phyloP scores from a whole-genome alignment of 2,113 vertebrate genomes.

The Acanthisitta chloris region DNA sequence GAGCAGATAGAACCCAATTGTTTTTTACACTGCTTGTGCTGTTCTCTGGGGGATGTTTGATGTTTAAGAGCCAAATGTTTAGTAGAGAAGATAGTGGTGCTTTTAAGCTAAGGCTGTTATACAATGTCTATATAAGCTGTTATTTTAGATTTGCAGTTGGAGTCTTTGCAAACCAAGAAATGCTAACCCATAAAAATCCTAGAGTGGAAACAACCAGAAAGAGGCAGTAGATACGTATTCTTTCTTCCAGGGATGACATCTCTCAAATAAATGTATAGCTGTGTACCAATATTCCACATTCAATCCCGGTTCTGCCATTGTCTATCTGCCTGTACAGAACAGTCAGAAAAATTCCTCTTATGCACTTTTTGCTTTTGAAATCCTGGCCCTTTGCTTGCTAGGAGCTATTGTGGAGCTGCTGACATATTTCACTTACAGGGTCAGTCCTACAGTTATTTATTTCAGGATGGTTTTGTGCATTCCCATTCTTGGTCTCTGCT shows the following conservation, averaged over 20 bases:
- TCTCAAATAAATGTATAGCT: neutral
- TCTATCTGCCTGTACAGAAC: neutral
- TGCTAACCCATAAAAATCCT: neutral
- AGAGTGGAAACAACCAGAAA: neutral
- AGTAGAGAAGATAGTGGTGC: neutral
- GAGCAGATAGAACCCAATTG: slow-evolving; percentile 11
- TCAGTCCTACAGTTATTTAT: neutral
- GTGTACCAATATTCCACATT: neutral
- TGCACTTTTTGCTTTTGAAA: neutral
- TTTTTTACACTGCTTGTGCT: slow-evolving; percentile 20
- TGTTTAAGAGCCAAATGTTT: slow-evolving; percentile 23
- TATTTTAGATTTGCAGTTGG: slow-evolving; percentile 4
- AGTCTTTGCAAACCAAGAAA: neutral
- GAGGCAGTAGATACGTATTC: neutral
- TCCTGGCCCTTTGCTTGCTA: neutral
- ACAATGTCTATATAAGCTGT: neutral
- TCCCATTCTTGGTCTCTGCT: neutral
- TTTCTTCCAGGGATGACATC: neutral
- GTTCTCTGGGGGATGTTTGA: slow-evolving; percentile 6
- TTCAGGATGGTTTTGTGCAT: neutral
- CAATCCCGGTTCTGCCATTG: neutral
- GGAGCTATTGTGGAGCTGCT: neutral
- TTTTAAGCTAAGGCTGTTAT: slow-evolving; percentile 26
- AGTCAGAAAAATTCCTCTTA: neutral
- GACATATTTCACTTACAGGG: neutral